Evolutionary conservation across 2,113 vertebrate genomes (phyloP).

Genomic region (Syngnathus floridae): DNA sequence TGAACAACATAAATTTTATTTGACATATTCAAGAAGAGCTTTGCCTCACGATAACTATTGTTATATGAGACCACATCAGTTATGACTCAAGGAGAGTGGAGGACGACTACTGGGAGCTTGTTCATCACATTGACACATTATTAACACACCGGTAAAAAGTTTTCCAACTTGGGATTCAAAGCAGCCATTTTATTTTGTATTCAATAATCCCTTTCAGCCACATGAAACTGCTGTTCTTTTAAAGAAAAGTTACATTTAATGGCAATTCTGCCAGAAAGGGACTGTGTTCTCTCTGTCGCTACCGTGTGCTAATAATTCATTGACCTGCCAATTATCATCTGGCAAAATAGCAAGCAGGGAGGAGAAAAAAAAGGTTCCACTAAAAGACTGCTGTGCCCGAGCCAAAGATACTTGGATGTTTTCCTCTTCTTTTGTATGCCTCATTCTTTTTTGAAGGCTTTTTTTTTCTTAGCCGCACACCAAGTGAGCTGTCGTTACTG

Average conservation of each 20-base stretch:
- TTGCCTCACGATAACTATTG: conserved; percentile 62
- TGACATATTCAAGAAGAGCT: conserved; percentile 68
- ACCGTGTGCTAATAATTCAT: conserved; percentile 65
- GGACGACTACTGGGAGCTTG: conserved; percentile 58
- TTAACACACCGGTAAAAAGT: conserved; percentile 55
- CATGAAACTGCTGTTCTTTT: conserved; percentile 53
- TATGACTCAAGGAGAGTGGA: conserved; percentile 63
- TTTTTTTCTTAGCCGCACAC: conserved; percentile 53
- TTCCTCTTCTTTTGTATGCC: conserved; percentile 36
- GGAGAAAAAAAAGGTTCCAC: conserved; percentile 38
- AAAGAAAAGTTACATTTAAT: conserved; percentile 58
- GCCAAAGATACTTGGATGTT: conserved; percentile 62
- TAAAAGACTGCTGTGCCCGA: conserved; percentile 55
- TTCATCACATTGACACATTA: conserved; percentile 60
- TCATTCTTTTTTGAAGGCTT: conserved; percentile 48
- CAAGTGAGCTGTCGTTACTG: conserved; percentile 75
- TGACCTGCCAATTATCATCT: conserved; percentile 61
- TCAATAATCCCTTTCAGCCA: conserved; percentile 46
- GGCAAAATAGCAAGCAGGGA: conserved; percentile 41
- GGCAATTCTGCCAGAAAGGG: conserved; percentile 36
- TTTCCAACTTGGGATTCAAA: conserved; percentile 42
- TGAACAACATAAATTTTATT: conserved; percentile 71
- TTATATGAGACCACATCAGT: conserved; percentile 62
- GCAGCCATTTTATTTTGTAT: conserved; percentile 42
- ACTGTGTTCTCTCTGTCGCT: conserved; percentile 49